Base-by-base conservation (phyloP, 1,140 invertebrate species). In the Drosophila kikkawai region DNA sequence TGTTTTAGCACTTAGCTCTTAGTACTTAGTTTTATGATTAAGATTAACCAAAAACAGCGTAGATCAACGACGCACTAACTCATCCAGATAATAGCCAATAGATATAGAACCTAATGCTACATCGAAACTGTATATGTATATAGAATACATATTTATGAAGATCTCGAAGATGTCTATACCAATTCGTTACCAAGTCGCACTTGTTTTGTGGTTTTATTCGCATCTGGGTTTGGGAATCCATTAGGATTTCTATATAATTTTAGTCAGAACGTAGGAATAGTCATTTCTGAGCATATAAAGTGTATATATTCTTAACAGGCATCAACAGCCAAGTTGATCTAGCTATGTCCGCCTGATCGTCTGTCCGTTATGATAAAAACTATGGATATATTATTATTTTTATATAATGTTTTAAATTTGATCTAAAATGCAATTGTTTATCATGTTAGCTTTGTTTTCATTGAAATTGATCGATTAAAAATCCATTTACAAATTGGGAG, bases 121-220 rank as follows among this genome's bases (percentile, higher is more conserved):
- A 50, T 56, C 15, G 36, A 41, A 36, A 19, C 50, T 68, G 11
- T 26, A 47, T 32, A 55, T 69, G 69, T 59, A 55, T 69, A 67
- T 59, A 59, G n/a, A 39, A 70, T 39, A 56, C 36, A 56, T 58
- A 59, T 19, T 59, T 56, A 29, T 37, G n/a, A 66, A 73, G 70
- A 73, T 73, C 70, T 73, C 70, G 70, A 73, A 73, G 45, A 73
- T 60, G 29, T 41, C 36, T 34, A 50, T 73, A 44, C 55, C 44
- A 59, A 73, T 73, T 45, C 29, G 32, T 39, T 70, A 71, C 70
- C 70, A 73, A 73, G 15, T 51, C 12, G n/a, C 7, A 41, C 13
- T 9, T 55, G 34, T 22, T 56, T 70, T 37, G 11, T 17, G 15
- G 5, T 71, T 57, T 57, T 32, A 19, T 41, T 70, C 7, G n/a